phyloP scores from a whole-genome alignment of 2,113 vertebrate species.

The Puffinus mauretanicus region DNA sequence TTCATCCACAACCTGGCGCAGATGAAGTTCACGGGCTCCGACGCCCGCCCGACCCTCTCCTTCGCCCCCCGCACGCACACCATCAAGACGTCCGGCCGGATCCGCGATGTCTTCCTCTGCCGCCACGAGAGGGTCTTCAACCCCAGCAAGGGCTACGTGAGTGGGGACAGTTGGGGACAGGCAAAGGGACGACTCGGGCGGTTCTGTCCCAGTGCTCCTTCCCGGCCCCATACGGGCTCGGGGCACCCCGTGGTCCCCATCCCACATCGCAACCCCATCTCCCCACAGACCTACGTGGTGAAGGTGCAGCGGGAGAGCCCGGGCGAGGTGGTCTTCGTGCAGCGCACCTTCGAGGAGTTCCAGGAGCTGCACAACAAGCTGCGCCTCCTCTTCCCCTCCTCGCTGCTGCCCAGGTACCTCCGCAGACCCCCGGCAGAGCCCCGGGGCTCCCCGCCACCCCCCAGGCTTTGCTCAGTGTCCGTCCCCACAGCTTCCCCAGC shows the following conservation, averaged over 20 bases:
- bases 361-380: conserved; percentile 94
- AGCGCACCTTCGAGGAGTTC: conserved; percentile 95
- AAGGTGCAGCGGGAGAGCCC: conserved; percentile 87
- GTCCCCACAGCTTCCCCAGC: conserved; percentile 84
- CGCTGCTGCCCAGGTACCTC: conserved; percentile 88
- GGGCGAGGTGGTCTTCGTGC: conserved; percentile 79
- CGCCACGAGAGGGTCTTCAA: conserved; percentile 82
- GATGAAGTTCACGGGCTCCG: conserved; percentile 91
- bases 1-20: conserved; percentile 99
- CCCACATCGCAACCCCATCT: fast-evolving
- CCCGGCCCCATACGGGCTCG: fast-evolving
- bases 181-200: fast-evolving
- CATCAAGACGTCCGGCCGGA: conserved; percentile 79
- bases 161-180: conserved; percentile 22
- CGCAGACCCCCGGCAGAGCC: fast-evolving
- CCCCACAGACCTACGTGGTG: conserved; percentile 84
- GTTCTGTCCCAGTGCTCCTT: neutral
- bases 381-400: conserved; percentile 89
- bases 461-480: fast-evolving
- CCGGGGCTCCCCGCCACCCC: fast-evolving
- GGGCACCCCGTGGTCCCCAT: fast-evolving
- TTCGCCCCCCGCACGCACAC: conserved; percentile 87
- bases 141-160: conserved; percentile 89
- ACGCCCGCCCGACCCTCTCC: conserved; percentile 84
- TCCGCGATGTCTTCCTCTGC: conserved; percentile 86